Evolutionary conservation across 2,797 vertebrate species (phyloP).

Genomic region (Enoplosus armatus): DNA sequence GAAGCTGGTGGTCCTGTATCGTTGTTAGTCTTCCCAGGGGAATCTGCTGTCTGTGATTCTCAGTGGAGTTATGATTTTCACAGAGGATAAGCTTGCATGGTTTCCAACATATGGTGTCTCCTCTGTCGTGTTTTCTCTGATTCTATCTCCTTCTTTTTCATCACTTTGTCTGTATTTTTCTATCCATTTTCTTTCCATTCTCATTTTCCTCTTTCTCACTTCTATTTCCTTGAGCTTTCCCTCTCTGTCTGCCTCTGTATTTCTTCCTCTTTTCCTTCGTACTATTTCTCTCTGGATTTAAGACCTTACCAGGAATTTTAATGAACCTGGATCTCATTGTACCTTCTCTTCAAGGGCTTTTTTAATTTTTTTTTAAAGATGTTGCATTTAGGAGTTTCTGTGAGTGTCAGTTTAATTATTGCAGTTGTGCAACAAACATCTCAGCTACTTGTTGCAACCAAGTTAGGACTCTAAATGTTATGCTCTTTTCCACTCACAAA

Average conservation of each 20-base stretch:
- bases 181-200: too few species aligned
- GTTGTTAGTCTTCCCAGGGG: slow-evolving; percentile 2
- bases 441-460: not conserved
- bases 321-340: not conserved
- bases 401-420: not conserved
- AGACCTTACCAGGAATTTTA: slow-evolving; percentile 12
- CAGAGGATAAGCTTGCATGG: slow-evolving; percentile 2
- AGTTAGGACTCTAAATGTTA: not conserved
- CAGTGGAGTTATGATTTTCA: slow-evolving; percentile 29
- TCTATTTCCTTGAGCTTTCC: not conserved
- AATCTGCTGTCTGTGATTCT: not conserved
- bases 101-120: slow-evolving; percentile 21
- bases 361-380: not conserved
- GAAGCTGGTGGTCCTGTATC: slow-evolving; percentile 5
- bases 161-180: not conserved
- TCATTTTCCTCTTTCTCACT: not conserved
- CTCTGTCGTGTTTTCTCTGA: not conserved
- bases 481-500: not conserved
- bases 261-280: not conserved
- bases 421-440: not conserved
- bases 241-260: not conserved
- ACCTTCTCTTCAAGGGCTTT: not conserved
- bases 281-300: not conserved
- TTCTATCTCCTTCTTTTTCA: not conserved
- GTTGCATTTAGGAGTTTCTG: not conserved